Base-by-base conservation (phyloP, 2,113 vertebrate species). In the Pituophis catenifer region DNA sequence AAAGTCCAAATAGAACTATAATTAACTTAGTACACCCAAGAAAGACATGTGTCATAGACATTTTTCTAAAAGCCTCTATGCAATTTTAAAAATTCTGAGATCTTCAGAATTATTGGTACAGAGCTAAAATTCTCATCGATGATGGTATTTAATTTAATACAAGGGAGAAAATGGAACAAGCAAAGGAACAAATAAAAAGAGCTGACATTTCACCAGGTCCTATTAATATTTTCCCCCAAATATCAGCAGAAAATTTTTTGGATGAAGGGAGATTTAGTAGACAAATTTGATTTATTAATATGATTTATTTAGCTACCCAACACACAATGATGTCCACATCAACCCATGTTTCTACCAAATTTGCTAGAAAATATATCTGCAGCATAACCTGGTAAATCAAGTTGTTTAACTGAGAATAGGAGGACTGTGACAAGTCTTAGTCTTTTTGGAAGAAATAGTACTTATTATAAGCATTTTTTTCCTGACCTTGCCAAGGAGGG, bases 401-500 rank as follows among this genome's bases (percentile, higher is more conserved):
- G 53, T 17, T 54, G 59, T 55, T 70, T 21, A 19, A 89, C 5
- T 38, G 54, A 54, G 57, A 55, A 17, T 52, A 65, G 48, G 29
- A 90, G 15, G 38, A 8, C 24, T 89, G 26, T 54, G 54, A n/a
- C 21, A n/a, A 17, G 9, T 54, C 59, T 91, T 55, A 8, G 19
- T 11, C 44, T n/a, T 23, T 70, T 24, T 48, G 24, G 29, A 54
- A 13, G 33, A 86, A 86, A 86, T 26, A 5, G 58, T 59, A 62
- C 8, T 53, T 65, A 55, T 48, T 90, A 5, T 0, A 38, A 94
- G 93, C 7, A 2, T 93, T 29, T 11, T 26, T 44, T 21, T 89
- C 12, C 86, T 89, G 50, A 93, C 38, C 89, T 94, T 96, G 93
- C 95, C 90, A 96, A 91, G 95, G 93, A 95, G 91, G 95, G 94